Conservation (phyloP, 1,140 invertebrate species). For the Cydia pomonella region DNA sequence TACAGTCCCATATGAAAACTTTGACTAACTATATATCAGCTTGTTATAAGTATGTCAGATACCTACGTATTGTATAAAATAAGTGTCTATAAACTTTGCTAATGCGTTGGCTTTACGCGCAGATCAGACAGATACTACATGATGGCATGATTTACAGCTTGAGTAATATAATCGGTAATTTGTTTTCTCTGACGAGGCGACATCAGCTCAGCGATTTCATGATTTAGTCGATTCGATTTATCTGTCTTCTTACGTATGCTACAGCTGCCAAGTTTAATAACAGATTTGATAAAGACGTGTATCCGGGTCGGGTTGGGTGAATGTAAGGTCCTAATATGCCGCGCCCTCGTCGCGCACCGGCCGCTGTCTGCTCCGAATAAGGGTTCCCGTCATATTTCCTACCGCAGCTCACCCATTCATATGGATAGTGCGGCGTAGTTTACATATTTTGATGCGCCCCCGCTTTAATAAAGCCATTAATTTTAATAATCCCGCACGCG, state of each 20-base stretch:
- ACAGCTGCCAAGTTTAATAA: constrained; percentile 66
- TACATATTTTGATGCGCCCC: constrained; percentile 59
- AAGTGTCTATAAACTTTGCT: neutral
- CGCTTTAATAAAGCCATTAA: constrained; percentile 61
- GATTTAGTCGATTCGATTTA: constrained; percentile 55
- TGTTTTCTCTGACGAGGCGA: neutral
- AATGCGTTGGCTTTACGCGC: neutral
- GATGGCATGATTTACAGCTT: neutral
- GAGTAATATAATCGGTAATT: constrained; percentile 24
- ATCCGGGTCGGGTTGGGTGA: constrained; percentile 54
- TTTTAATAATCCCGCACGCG: constrained; percentile 53
- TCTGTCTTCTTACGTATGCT: constrained; percentile 45
- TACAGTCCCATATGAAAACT: no score
- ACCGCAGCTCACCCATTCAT: constrained; percentile 59
- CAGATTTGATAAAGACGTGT: constrained; percentile 66
- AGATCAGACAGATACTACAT: neutral
- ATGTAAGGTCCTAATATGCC: constrained; percentile 61
- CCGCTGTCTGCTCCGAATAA: constrained; percentile 65
- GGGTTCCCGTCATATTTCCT: constrained; percentile 61
- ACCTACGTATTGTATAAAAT: neutral
- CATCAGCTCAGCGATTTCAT: constrained; percentile 16
- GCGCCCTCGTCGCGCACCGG: constrained; percentile 55
- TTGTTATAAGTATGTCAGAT: neutral
- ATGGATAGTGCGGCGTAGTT: constrained; percentile 63
- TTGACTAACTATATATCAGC: neutral